These are phyloP conservation scores for Sepiola atlantica DNA, from an alignment of 2,888 invertebrate genomes.

Conservation along the genomic window DNA sequence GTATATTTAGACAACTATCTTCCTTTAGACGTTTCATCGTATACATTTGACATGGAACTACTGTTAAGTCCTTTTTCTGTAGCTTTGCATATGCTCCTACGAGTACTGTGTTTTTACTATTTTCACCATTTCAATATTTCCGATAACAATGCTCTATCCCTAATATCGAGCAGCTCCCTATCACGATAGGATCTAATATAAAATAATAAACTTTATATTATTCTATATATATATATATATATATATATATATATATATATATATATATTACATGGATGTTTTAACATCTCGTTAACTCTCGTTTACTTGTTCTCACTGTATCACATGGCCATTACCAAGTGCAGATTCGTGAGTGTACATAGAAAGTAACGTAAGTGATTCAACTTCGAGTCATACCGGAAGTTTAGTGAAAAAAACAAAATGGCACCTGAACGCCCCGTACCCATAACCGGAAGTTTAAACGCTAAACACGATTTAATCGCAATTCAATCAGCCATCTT, in stretches of 20 bases:
- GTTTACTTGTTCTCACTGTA: background rate
- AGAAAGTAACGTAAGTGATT: background rate
- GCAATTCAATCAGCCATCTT: background rate
- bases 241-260: constrained; percentile 24
- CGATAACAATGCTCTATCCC: too few species aligned
- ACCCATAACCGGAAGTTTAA: background rate
- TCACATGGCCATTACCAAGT: background rate
- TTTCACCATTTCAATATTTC: too few species aligned
- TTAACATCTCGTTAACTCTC: background rate
- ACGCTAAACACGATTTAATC: background rate
- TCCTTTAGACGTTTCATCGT: too few species aligned
- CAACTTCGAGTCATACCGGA: background rate
- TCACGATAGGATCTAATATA: too few species aligned
- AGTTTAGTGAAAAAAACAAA: background rate
- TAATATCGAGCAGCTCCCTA: too few species aligned
- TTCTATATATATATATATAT: background rate
- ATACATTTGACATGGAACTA: too few species aligned
- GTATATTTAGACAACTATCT: too few species aligned
- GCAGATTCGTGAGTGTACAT: background rate
- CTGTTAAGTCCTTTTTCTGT: too few species aligned
- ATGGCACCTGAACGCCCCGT: background rate
- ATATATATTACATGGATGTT: background rate
- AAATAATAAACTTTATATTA: too few species aligned
- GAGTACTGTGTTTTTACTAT: too few species aligned
- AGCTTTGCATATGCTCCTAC: too few species aligned